phyloP scores from a whole-genome alignment of 2,888 invertebrate species.

The Ormyrus rosae region DNA sequence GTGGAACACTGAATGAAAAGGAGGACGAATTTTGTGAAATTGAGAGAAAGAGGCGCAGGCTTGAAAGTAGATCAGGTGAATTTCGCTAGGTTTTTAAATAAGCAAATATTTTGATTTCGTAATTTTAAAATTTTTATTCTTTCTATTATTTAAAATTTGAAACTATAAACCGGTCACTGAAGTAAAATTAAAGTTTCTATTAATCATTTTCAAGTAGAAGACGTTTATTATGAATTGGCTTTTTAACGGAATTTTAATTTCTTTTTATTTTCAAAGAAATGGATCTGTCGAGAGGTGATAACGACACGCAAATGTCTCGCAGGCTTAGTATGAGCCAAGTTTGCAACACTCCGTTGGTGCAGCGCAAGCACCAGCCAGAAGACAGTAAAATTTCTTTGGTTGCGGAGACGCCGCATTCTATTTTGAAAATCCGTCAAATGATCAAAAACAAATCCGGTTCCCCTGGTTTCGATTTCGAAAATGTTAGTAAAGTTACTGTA shows the following conservation, averaged over 20 bases:
- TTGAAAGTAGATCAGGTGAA: constrained; percentile 14
- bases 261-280: constrained; percentile 1
- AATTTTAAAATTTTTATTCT: not conserved
- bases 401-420: constrained; percentile 71
- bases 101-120: not conserved
- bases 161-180: too few species aligned
- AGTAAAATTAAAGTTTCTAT: too few species aligned
- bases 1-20: constrained; percentile 59
- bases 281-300: constrained; percentile 50
- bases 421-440: constrained; percentile 71
- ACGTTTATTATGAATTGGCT: not conserved
- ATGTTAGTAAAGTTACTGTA: constrained; percentile 10
- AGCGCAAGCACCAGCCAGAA: constrained; percentile 63
- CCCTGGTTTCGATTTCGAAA: constrained; percentile 47
- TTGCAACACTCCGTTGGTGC: constrained; percentile 67
- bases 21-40: constrained; percentile 37
- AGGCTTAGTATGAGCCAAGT: constrained; percentile 57
- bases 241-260: not conserved
- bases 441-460: constrained; percentile 65
- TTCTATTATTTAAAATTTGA: not conserved
- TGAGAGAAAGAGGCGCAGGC: constrained; percentile 59
- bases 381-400: constrained; percentile 35
- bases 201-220: not conserved
- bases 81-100: not conserved
- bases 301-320: constrained; percentile 32